Evolutionary conservation across 2,797 vertebrate genomes (phyloP).

Genomic region (Intellagama lesueurii): DNA sequence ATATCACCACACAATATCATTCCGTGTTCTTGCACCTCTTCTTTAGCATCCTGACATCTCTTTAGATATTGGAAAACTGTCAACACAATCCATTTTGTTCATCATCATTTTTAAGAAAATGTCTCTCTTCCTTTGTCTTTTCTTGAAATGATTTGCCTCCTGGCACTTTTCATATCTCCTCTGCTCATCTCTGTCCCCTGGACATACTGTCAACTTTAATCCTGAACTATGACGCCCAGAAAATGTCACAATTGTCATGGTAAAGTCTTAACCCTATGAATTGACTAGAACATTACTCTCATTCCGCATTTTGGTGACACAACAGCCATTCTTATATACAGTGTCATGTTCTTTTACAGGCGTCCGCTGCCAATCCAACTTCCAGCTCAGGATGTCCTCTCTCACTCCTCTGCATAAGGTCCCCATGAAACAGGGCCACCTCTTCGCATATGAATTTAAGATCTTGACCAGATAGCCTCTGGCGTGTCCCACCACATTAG

Average conservation of each 20-base stretch:
- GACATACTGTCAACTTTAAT: not conserved
- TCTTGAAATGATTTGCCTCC: not conserved
- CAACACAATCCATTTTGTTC: not conserved
- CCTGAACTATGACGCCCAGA: not conserved
- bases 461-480: not conserved
- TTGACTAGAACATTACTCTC: not conserved
- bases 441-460: not conserved
- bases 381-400: not conserved
- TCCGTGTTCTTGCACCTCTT: not conserved
- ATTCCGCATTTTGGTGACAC: not conserved
- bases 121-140: not conserved
- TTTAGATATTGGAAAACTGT: constrained; percentile 12
- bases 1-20: not conserved
- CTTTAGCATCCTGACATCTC: not conserved
- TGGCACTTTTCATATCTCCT: not conserved
- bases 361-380: too few relatives aligned
- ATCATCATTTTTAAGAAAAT: not conserved
- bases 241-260: not conserved
- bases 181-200: not conserved
- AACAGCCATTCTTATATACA: not conserved
- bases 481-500: too few relatives aligned
- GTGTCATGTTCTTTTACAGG: not conserved
- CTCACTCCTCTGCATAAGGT: not conserved
- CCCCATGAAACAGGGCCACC: not conserved
- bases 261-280: not conserved